Evolutionary conservation across 2,888 invertebrate genomes (phyloP), one percentile per base, ranked within the genome.

Genomic region (Caenorhabditis zanzibari): DNA sequence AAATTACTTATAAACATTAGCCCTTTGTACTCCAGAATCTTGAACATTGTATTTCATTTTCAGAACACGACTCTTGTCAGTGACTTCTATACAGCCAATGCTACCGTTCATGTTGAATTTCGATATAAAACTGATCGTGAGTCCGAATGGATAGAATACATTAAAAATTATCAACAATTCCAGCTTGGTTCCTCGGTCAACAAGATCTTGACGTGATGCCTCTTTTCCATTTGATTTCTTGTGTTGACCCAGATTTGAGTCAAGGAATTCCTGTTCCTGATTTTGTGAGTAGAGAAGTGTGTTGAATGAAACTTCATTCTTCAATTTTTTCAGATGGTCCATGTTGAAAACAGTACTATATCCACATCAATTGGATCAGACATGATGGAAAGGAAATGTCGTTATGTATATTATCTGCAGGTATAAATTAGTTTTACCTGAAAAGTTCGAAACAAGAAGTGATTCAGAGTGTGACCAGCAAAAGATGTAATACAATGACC

Each of bases 271-370:
- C 91, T 1, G 72, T 84, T 14, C 87, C 91, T 0, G 86, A 88
- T 59, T 91, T 91, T 79, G 91, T 91, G 59, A 82, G 88, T 80
- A 22, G n/a, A n/a, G n/a, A n/a, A n/a, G n/a, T n/a, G n/a, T n/a
- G n/a, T n/a, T n/a, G n/a, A 10, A 58, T 2, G n/a, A 19, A 38
- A 10, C 12, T 12, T 38, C 6, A 38, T 6, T 54, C 10, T 28
- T 56, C 14, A 41, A 32, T 16, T 12, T 59, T 69, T 76, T 41
- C 52, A 47, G 61, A 59, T 61, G 73, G 72, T 56, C 16, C 81
- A 73, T 32, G 85, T 85, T 14, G 16, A 58, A 19, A 59, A 81
- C 14, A 83, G 73, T 47, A 85, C 84, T 0, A 59, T 90, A 10
- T 82, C 85, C 26, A 84, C 86, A 0, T 54, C 81, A 32, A 63